Evolutionary conservation across 2,888 invertebrate genomes (phyloP), one percentile per base, ranked within the genome.

Genomic region (Penaeus monodon): DNA sequence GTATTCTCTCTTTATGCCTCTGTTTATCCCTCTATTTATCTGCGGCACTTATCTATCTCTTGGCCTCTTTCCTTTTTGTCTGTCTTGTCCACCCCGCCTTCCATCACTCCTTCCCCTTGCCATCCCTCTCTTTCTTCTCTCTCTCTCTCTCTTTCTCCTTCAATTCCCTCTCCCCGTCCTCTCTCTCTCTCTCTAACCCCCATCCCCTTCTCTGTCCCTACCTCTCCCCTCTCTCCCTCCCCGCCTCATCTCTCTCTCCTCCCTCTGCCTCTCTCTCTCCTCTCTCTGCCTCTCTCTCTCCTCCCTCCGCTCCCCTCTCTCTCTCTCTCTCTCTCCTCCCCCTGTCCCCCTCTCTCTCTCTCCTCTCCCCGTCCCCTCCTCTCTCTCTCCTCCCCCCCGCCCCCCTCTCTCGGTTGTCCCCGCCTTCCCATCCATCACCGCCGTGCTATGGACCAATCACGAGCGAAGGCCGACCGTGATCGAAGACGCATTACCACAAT

Each of bases 401-500:
- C 57, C 68, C 63, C 66, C 63, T 73, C 80, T 76, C 70, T 64
- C 70, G 63, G 79, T 78, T 33, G 79, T 38, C 44, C 80, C 63
- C 80, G 79, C 38, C 85, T 65, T 65, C 64, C 65, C 84, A 85
- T 85, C 85, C 57, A 80, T 85, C 85, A 78, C 85, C 79, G 79
- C 79, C 38, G 64, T 29, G 70, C 79, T 84, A 73, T 78, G 78
- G 85, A 85, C 85, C 85, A 85, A 85, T 85, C 85, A 57, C 73
- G 80, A 38, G 85, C 79, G 63, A 70, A 78, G 78, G 63, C 70
- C 57, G 68, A 80, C 44, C 63, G 79, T 85, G 85, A 85, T 85
- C 79, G 85, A 85, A 85, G 85, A 84, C 78, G 76, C 84, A 84
- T 84, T 84, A 84, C 84, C 44, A 24, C 84, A 24, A 66, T 84